A percentile compares a stretch with the other conserved stretches of the same genome.
These are phyloP conservation scores for Spea multiplicata DNA, from an alignment of 2,113 vertebrate species.

Conservation along the genomic window DNA sequence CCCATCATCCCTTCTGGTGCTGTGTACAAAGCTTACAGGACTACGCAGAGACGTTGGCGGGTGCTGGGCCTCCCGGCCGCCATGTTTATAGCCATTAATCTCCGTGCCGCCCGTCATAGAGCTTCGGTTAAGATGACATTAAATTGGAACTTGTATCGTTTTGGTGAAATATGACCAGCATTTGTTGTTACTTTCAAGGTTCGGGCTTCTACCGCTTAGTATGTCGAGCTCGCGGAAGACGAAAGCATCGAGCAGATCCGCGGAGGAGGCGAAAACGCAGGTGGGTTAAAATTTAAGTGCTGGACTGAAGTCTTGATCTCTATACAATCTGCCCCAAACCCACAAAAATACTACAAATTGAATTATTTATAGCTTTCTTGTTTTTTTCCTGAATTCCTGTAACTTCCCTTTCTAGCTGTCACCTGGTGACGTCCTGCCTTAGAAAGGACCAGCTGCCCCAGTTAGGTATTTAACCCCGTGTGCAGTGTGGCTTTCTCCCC, in stretches of 20 bases:
- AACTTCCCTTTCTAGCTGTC: conserved; percentile 27
- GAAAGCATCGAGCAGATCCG: conserved; percentile 60
- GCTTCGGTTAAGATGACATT: no score
- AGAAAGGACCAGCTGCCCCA: not conserved
- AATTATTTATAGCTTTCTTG: not conserved
- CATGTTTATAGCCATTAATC: no score
- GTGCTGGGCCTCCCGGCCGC: no score
- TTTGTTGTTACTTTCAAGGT: conserved; percentile 62
- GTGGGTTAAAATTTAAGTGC: conserved; percentile 63
- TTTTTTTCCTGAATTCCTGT: conserved; percentile 1
- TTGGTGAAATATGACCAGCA: no score
- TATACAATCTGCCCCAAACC: not conserved
- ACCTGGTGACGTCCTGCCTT: conserved; percentile 7
- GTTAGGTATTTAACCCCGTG: not conserved
- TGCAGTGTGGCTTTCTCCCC: not conserved
- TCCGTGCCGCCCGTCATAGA: no score
- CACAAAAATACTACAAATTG: not conserved
- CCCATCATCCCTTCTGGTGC: no score
- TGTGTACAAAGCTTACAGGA: no score
- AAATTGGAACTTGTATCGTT: no score
- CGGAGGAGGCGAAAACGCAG: conserved; percentile 65
- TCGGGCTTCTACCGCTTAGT: conserved; percentile 89
- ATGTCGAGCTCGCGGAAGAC: conserved; percentile 76
- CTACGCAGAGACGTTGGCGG: no score
- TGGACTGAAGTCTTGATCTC: no score